These are phyloP conservation scores for Nasonia oneida DNA, from an alignment of 2,888 invertebrate species.

Conservation along the genomic window DNA sequence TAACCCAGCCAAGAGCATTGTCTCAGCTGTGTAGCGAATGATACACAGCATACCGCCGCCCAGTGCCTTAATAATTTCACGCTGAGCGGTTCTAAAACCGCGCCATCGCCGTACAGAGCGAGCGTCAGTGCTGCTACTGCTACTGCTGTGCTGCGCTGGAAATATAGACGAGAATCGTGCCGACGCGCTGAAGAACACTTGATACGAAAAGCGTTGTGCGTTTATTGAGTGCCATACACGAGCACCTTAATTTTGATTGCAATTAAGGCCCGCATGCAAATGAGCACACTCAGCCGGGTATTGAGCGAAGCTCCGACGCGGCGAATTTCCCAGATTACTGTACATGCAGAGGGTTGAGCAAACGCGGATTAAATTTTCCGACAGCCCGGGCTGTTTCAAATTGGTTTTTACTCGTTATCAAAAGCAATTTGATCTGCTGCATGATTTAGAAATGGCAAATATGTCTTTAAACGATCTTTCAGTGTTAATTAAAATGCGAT, in stretches of 20 bases:
- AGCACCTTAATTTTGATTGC: constrained; percentile 42
- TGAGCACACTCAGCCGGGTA: neutral
- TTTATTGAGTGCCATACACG: constrained; percentile 27
- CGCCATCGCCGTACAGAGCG: neutral
- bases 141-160: neutral
- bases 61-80: constrained; percentile 15
- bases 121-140: neutral
- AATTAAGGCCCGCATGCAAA: constrained; percentile 36
- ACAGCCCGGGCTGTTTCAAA: too few species aligned
- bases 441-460: too few species aligned
- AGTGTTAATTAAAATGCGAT: too few species aligned
- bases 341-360: too few species aligned
- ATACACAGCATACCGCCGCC: neutral
- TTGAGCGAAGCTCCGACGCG: neutral
- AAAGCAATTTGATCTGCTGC: too few species aligned
- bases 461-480: too few species aligned
- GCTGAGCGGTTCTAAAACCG: neutral
- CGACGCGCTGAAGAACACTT: constrained; percentile 42
- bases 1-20: neutral
- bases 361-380: too few species aligned
- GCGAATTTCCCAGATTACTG: neutral
- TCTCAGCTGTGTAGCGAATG: neutral
- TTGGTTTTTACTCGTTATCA: too few species aligned
- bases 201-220: constrained; percentile 28
- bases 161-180: neutral